Evolutionary conservation across 2,113 vertebrate genomes (phyloP), one percentile per base, ranked within the genome.

Genomic region (Ictalurus punctatus): DNA sequence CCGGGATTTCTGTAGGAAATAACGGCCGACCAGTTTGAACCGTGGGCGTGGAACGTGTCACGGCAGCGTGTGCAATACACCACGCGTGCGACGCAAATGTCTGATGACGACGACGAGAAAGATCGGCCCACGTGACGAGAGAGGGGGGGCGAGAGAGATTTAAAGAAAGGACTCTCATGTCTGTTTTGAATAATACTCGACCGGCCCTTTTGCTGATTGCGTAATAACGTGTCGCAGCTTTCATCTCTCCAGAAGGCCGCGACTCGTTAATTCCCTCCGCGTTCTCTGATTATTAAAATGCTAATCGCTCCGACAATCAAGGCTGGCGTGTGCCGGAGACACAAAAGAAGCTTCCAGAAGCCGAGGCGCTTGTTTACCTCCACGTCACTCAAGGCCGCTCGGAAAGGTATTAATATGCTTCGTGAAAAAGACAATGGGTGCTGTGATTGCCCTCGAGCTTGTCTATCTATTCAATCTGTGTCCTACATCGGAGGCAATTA

Each of bases 381-480:
- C 58, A 69, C 73, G 37, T 86, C 89, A 83, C 59, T 88, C 87
- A 84, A 56, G 73, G 86, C 73, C 4, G 89, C 54, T 88, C 44
- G 34, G 80, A 83, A 86, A 74, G 76, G 73, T 84, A 90, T 92
- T 92, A 76, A 85, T 78, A 90, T 84, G 54, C 84, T 91, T 90
- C 88, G n/a, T 88, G 30, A 84, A 61, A 89, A 65, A 89, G 87
- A 91, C 91, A 85, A 14, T 37, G 86, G 76, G 63, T 73, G 59
- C 85, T 54, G 61, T 91, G 90, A 92, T 90, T 90, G 71, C 80
- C 44, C 34, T 84, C n/a, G 14, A 40, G 87, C 67, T 92, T 90
- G 83, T 92, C 91, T 44, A n/a, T 59, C 74, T 88, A 71, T 88
- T 91, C 89, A 91, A 92, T 93, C 76, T 88, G 69, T 86, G 86